Evolutionary conservation across 2,888 invertebrate genomes (phyloP).

Genomic region (Willowsia nigromaculata): DNA sequence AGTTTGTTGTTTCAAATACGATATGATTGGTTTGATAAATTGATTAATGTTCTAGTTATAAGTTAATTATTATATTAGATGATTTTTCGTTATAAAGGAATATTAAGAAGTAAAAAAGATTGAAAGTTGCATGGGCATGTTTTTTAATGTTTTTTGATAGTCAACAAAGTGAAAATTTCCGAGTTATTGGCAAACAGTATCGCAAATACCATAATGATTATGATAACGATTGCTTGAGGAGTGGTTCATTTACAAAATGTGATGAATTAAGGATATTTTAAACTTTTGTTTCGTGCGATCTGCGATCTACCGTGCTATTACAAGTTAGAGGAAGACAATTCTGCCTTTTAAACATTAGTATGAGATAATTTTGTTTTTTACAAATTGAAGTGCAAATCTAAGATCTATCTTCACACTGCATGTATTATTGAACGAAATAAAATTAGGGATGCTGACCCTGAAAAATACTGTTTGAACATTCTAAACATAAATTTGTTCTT

Average conservation of each 20-base stretch:
- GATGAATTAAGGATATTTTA: neutral
- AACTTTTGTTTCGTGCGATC: neutral
- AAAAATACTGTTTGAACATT: slow-evolving; percentile 64
- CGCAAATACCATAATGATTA: neutral
- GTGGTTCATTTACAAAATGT: neutral
- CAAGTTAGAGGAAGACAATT: neutral
- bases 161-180: neutral
- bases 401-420: neutral
- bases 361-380: neutral
- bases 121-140: neutral
- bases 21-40: slow-evolving; percentile 8
- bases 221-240: neutral
- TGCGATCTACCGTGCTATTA: neutral
- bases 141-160: neutral
- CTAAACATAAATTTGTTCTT: slow-evolving; percentile 1
- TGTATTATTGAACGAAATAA: neutral
- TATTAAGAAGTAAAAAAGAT: neutral
- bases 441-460: slow-evolving; percentile 45
- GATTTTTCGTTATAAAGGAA: neutral
- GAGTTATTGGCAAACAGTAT: neutral
- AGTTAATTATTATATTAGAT: neutral
- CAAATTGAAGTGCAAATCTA: neutral
- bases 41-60: neutral
- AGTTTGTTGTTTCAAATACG: neutral
- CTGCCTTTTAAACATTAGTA: neutral